Percentiles rank a stretch among this genome's conserved stretches.
Evolutionary conservation across 2,113 vertebrate species (phyloP).

Genomic region (Rhipidura dahli): DNA sequence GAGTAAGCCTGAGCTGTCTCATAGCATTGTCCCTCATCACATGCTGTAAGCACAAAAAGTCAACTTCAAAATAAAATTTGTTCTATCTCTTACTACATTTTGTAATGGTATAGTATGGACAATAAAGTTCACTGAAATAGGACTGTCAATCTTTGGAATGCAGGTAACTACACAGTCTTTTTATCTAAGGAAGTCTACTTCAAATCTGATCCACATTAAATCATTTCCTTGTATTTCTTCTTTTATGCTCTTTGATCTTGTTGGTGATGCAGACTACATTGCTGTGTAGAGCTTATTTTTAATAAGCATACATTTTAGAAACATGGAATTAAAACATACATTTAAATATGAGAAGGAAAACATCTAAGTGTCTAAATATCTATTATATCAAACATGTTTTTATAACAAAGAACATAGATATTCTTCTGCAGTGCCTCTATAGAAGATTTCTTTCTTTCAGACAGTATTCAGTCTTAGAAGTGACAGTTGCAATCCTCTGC

Average conservation of each 20-base stretch:
- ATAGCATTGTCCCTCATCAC: constrained; percentile 73
- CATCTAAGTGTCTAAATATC: background rate
- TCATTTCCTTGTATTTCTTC: background rate
- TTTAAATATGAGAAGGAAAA: constrained; percentile 14
- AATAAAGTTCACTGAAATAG: constrained; percentile 71
- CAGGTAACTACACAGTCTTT: constrained; percentile 31
- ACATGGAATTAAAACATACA: background rate
- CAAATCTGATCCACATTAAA: constrained; percentile 22
- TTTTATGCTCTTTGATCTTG: background rate
- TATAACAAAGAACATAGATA: background rate
- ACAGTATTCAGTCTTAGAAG: background rate
- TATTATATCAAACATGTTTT: background rate
- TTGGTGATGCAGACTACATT: background rate
- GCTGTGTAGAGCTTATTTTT: background rate
- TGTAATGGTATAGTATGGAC: constrained; percentile 65
- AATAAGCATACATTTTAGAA: background rate
- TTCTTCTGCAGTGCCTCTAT: background rate
- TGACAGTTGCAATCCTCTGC: background rate
- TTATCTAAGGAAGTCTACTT: constrained; percentile 26
- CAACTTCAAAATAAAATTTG: constrained; percentile 78
- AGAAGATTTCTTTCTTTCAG: background rate
- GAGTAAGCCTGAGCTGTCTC: constrained; percentile 78
- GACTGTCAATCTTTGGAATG: constrained; percentile 68
- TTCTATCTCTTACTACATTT: constrained; percentile 70
- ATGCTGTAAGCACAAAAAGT: constrained; percentile 73